phyloP scores from a whole-genome alignment of 2,797 vertebrate species.

The Dermochelys coriacea region DNA sequence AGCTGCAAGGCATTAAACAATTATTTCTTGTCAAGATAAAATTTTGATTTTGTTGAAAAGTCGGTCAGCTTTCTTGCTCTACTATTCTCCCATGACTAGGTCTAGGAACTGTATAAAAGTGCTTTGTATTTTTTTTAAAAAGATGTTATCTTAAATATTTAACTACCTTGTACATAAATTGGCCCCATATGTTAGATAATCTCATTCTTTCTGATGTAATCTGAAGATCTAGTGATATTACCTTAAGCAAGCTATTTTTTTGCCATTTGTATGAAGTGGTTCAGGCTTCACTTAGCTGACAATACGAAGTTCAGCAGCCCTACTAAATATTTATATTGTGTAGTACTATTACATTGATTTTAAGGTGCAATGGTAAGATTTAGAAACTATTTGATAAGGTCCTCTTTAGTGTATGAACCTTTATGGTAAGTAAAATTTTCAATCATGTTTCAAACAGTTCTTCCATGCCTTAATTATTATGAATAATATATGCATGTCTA shows the following conservation, averaged over 20 bases:
- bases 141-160: not conserved
- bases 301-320: not conserved
- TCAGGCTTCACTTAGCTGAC: not conserved
- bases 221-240: not conserved
- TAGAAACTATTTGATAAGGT: not conserved
- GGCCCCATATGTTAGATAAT: not conserved
- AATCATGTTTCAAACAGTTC: not conserved
- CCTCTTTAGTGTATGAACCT: not conserved
- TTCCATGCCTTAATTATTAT: not conserved
- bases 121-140: not conserved
- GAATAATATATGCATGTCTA: not conserved
- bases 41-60: slow-evolving; percentile 35
- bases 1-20: not conserved
- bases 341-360: not conserved
- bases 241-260: not conserved
- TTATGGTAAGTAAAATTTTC: not conserved
- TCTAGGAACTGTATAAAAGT: not conserved
- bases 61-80: not conserved
- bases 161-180: not conserved
- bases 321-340: not conserved
- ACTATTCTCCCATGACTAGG: not conserved
- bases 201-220: not conserved
- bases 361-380: not conserved
- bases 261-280: not conserved
- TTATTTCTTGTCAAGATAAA: not conserved